Evolutionary conservation across 30 jellyfish, hydroid and myxozoan species (phyloP), one percentile per base, ranked within the genome.

Genomic region (Catostylus mosaicus): DNA sequence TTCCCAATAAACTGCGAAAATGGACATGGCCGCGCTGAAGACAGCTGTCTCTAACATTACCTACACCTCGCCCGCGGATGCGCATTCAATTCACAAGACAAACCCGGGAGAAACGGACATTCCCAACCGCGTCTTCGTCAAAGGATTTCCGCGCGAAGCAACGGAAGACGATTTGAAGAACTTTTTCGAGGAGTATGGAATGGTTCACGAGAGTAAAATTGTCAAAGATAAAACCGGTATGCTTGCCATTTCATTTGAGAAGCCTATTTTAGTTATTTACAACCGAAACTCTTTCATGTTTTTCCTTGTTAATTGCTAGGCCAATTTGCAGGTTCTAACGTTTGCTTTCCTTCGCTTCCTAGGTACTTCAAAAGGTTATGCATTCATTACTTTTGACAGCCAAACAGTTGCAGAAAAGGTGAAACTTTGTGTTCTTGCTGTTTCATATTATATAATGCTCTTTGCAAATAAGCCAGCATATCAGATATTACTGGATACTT

Each of bases 91-190:
- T 22, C 89, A 75, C 72, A 88, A 88, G 51, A 40, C 97, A 34
- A 73, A 79, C 52, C 99, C 99, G 0, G 99, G 97, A 62, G 99
- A 95, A 35, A 96, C 93, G 9, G 99, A 95, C 60, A 95, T 95
- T 38, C 99, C 99, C 27, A 95, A 89, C 78, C 95, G 99, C 23
- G 94, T 95, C 37, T 95, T 95, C 69, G 99, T 95, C 51, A 95
- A 95, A 85, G 99, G 99, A 47, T 95, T 95, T 66, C 88, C 97
- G 11, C 94, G 95, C 30, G 99, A 95, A 65, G 87, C 99, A 30
- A 71, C 96, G 43, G 99, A 79, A 68, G 99, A 95, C 24, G 99
- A 95, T 81, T 68, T 95, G 78, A 76, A 82, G 51, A 74, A 37
- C 29, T 95, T 88, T 75, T 95, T 95, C 68, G 97, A 95, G 64